phyloP scores from a whole-genome alignment of 2,113 vertebrate genomes.

The Carassius carassius region DNA sequence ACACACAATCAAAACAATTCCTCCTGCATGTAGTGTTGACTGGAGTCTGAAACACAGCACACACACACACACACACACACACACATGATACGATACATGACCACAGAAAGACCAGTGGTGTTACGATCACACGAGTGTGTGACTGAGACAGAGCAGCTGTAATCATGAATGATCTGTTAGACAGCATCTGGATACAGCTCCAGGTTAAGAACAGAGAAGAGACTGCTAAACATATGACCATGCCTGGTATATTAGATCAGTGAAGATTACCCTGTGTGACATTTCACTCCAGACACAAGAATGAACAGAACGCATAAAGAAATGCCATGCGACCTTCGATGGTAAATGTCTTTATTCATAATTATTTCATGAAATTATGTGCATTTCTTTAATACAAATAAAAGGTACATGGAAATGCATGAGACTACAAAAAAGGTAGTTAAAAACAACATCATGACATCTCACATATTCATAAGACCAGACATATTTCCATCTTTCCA shows the following conservation, averaged over 20 bases:
- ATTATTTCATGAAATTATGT: background rate
- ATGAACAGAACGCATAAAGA: background rate
- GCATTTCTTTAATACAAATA: background rate
- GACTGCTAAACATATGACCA: background rate
- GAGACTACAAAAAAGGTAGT: background rate
- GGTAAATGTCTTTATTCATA: background rate
- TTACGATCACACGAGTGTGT: background rate
- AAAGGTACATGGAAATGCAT: background rate
- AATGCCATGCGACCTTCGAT: background rate
- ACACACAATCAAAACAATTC: background rate
- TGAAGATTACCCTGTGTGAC: background rate
- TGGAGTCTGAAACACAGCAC: background rate
- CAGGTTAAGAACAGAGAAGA: background rate
- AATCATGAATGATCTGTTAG: background rate
- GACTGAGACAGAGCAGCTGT: conserved; percentile 23
- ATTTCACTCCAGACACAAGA: background rate
- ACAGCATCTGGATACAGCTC: background rate
- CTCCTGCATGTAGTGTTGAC: background rate
- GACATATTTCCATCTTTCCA: background rate
- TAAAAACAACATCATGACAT: no score
- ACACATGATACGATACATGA: background rate
- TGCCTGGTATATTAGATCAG: background rate
- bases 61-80: no score
- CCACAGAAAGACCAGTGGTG: conserved; percentile 8
- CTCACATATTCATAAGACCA: no score